Percentiles rank a stretch among this genome's conserved stretches.
These are phyloP conservation scores for Lepidurus arcticus DNA, from an alignment of 1,140 invertebrate species.

Conservation along the genomic window DNA sequence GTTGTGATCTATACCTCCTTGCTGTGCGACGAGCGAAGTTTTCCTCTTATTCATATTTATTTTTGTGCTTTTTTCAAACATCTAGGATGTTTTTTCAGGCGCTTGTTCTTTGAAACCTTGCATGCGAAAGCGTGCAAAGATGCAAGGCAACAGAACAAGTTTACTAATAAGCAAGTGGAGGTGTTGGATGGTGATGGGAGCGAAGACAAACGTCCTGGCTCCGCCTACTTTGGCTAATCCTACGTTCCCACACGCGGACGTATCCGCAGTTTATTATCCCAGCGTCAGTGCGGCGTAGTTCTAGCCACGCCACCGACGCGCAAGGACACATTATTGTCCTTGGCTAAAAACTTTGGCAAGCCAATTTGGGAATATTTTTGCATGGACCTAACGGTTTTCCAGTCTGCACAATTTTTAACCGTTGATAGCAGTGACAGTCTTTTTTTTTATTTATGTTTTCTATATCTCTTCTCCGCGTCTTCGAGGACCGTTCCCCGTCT, in stretches of 20 bases:
- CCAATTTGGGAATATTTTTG: neutral
- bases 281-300: constrained; percentile 17
- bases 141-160: neutral
- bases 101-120: neutral
- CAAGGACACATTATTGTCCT: neutral
- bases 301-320: neutral
- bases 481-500: neutral
- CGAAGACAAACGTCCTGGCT: neutral
- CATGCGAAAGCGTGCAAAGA: neutral
- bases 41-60: neutral
- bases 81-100: neutral
- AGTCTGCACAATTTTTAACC: neutral
- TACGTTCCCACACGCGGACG: neutral
- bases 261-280: constrained; percentile 8
- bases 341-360: neutral
- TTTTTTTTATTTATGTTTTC: neutral
- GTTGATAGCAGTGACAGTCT: neutral
- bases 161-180: constrained; percentile 8
- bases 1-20: too few relatives aligned
- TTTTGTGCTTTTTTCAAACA: neutral
- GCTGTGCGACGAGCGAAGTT: neutral
- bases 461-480: neutral
- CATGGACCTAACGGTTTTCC: neutral
- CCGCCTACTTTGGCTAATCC: neutral
- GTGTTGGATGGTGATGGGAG: constrained; percentile 1